Base-by-base conservation (phyloP, 2,113 vertebrate species). In the Nipponia nippon region DNA sequence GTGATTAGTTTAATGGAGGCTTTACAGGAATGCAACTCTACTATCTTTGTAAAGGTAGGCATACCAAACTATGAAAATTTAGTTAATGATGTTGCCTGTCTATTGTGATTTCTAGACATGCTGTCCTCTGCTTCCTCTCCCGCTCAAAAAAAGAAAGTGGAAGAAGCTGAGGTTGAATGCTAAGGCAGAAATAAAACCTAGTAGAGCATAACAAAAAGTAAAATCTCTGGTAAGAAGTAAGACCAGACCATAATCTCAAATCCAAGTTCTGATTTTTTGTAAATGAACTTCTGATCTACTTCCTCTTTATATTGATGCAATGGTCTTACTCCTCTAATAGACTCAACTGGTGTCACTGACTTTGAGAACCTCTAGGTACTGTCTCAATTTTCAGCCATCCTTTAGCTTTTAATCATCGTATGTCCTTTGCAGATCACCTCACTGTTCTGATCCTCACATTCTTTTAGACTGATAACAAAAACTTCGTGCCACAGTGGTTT, bases 1-100 rank as follows among this genome's bases (percentile, higher is more conserved):
- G 99, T 99, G 97, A 99, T 99, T 96, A 99, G 99, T 94, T 98
- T 99, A 97, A 99, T 99, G 99, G 99, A 99, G 95, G 99, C 99
- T 62, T 98, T 99, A 88, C 99, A 99, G 97, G 99, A 99, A 94
- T 99, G 99, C 98, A 99, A 99, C 98, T 99, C 99, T 71, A 99
- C 99, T 72, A 99, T 99, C 97, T 99, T 99, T 98, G 99, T 99
- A 67, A 99, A 99, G 99, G 99, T 99, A 98, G 96, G 98, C 86
- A 62, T 86, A 78, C 18, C 40, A 50, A 4, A 22, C 38, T 16
- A 13, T 56, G 36, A 70, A 30, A 84, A 59, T 29, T 52, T 87
- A 73, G 38, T 89, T 95, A 63, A 69, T 90, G 11, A 94, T 52
- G 7, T 15, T 91, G 67, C 42, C 76, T 93, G 34, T 77, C 73